Conservation (phyloP, 1,140 invertebrate genomes). For the Eufriesea mexicana region DNA sequence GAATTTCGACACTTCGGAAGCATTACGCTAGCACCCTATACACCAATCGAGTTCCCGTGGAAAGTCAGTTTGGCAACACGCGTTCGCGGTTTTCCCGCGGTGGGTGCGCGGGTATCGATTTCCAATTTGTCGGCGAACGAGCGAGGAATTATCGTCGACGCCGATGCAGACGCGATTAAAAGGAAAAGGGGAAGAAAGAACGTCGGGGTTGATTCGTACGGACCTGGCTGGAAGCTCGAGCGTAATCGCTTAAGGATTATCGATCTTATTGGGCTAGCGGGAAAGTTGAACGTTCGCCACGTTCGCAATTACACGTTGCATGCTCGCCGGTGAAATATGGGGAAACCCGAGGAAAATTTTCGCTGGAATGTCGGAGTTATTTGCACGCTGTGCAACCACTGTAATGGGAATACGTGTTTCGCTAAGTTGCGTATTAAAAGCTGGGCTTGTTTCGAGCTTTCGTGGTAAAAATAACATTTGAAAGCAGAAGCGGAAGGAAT, state of each 20-base stretch:
- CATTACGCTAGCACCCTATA: no score
- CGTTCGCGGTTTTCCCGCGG: slow-evolving; percentile 24
- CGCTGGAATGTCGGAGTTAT: neutral
- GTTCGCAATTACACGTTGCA: neutral
- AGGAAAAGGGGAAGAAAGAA: neutral
- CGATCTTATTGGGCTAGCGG: slow-evolving; percentile 15
- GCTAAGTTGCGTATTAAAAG: neutral
- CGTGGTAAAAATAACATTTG: no score
- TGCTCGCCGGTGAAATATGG: neutral
- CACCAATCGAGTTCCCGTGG: neutral
- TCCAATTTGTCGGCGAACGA: slow-evolving; percentile 65
- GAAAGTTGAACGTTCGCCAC: neutral
- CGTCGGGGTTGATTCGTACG: slow-evolving; percentile 14
- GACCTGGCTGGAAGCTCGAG: slow-evolving; percentile 4
- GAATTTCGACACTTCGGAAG: neutral
- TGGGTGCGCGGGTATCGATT: slow-evolving; percentile 62
- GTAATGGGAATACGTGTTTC: neutral
- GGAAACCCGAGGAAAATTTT: neutral
- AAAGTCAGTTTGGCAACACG: slow-evolving; percentile 6
- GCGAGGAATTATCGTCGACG: slow-evolving; percentile 51
- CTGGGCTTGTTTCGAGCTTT: no score
- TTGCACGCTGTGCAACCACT: neutral
- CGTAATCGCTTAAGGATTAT: slow-evolving; percentile 46
- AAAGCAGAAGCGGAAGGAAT: no score
- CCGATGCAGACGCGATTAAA: slow-evolving; percentile 28